Conservation (phyloP, 2,797 vertebrate species). For the Fistularia tabacaria region DNA sequence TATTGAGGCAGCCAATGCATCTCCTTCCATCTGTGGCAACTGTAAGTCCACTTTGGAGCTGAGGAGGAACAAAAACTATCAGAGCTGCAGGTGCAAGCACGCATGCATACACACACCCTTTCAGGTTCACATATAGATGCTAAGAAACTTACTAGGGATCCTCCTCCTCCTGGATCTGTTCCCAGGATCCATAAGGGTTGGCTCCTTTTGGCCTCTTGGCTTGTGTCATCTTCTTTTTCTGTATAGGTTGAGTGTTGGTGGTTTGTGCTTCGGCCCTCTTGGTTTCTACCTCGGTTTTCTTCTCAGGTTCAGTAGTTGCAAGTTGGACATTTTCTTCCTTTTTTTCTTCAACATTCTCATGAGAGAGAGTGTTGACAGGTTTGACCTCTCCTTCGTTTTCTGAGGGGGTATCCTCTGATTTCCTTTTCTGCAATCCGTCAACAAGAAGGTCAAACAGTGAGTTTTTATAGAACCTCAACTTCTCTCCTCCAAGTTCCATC, state of each 20-base stretch:
- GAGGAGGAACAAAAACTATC: slow-evolving; percentile 15
- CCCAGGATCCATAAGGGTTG: slow-evolving; percentile 88
- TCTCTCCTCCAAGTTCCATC: too few species aligned
- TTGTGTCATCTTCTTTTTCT: slow-evolving; percentile 26
- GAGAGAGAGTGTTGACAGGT: slow-evolving; percentile 11
- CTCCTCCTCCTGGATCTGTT: slow-evolving; percentile 76
- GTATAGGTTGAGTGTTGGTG: slow-evolving; percentile 42
- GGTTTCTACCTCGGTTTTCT: slow-evolving; percentile 22
- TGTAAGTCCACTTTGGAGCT: slow-evolving; percentile 88
- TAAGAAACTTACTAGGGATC: slow-evolving; percentile 72
- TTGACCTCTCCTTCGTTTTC: slow-evolving; percentile 35
- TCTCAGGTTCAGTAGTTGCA: neutral
- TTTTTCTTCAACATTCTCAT: slow-evolving; percentile 14
- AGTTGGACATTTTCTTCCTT: slow-evolving; percentile 14
- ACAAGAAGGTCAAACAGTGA: too few species aligned
- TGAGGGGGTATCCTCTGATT: slow-evolving; percentile 36
- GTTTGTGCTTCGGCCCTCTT: neutral
- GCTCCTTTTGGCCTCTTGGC: slow-evolving; percentile 65
- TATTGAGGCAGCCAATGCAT: slow-evolving; percentile 53
- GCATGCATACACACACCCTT: too few species aligned
- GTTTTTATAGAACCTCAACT: too few species aligned
- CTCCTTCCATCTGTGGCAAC: slow-evolving; percentile 79
- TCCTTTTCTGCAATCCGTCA: slow-evolving; percentile 61
- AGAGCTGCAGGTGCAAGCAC: too few species aligned
- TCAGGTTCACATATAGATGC: too few species aligned